Evolutionary conservation across 2,113 vertebrate genomes (phyloP).

Genomic region (Sciurus niger): DNA sequence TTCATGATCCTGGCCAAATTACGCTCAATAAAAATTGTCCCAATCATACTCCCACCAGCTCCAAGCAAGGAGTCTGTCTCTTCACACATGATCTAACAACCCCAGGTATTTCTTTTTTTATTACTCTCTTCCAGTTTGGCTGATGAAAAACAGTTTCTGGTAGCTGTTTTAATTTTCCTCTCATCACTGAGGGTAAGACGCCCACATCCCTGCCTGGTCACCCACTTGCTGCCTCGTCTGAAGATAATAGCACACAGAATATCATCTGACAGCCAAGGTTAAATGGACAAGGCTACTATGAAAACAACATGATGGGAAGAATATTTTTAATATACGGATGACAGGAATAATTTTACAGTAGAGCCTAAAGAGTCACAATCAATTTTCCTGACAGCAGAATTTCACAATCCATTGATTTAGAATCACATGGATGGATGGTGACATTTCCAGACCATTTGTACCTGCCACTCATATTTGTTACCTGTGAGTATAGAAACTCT

Average conservation of each 20-base stretch:
- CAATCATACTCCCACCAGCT: not conserved
- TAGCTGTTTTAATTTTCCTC: not conserved
- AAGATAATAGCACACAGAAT: accelerated
- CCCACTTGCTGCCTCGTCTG: not conserved
- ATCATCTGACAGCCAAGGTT: not conserved
- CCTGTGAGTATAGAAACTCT: not conserved
- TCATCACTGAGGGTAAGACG: not conserved
- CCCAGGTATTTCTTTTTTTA: not conserved
- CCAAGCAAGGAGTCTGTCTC: not conserved
- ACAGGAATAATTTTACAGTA: slow-evolving; percentile 44
- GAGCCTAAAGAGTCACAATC: slow-evolving; percentile 53
- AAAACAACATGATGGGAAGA: not conserved
- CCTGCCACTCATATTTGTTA: not conserved
- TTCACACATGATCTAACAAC: not conserved
- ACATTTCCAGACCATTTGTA: not conserved
- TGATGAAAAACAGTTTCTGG: not conserved
- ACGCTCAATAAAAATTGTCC: not conserved
- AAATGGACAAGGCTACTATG: not conserved
- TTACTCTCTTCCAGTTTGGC: not conserved
- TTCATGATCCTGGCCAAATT: not conserved
- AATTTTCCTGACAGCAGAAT: slow-evolving; percentile 74
- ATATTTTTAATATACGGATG: slow-evolving; percentile 34
- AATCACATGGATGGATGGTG: slow-evolving; percentile 35
- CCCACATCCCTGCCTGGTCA: accelerated
- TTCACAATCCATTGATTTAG: slow-evolving; percentile 71